Percentiles rank a stretch among this genome's conserved stretches.
Conservation (phyloP, 2,888 invertebrate species). For the Morinoia aosen region DNA sequence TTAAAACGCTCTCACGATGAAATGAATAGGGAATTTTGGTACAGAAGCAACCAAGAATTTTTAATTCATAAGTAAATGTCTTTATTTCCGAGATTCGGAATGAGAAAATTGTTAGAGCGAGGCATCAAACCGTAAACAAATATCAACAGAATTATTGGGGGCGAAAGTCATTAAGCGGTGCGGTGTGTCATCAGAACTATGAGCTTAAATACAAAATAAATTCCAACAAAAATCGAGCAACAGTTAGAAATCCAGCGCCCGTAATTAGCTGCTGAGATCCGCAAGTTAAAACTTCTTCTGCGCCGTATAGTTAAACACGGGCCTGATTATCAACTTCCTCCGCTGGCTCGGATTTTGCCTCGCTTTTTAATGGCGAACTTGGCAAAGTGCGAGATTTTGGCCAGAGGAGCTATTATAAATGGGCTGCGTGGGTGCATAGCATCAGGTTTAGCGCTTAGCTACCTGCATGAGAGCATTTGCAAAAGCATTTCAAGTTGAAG, state of each 20-base stretch:
- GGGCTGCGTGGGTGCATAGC: not conserved
- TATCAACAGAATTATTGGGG: not conserved
- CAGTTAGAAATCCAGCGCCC: not conserved
- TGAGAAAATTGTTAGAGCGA: not conserved
- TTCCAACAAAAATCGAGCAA: not conserved
- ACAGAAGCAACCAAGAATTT: too few relatives aligned
- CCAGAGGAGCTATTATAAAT: not conserved
- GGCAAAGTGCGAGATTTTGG: not conserved
- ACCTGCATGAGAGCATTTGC: not conserved
- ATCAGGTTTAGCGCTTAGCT: not conserved
- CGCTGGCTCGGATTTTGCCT: not conserved
- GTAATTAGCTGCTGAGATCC: not conserved
- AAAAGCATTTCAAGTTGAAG: not conserved
- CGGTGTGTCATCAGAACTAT: not conserved
- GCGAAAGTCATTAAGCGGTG: not conserved
- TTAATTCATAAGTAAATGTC: not conserved
- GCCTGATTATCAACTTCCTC: conserved; percentile 10
- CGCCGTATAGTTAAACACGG: not conserved
- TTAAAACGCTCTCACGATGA: too few relatives aligned
- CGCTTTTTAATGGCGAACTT: not conserved
- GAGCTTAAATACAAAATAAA: not conserved
- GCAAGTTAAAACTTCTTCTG: not conserved
- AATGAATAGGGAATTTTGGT: too few relatives aligned
- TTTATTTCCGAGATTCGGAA: not conserved
- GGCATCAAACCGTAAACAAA: not conserved